A percentile compares a stretch with the other conserved stretches of the same genome.
Evolutionary conservation across 2,113 vertebrate species (phyloP).

Genomic region (Camelus dromedarius): DNA sequence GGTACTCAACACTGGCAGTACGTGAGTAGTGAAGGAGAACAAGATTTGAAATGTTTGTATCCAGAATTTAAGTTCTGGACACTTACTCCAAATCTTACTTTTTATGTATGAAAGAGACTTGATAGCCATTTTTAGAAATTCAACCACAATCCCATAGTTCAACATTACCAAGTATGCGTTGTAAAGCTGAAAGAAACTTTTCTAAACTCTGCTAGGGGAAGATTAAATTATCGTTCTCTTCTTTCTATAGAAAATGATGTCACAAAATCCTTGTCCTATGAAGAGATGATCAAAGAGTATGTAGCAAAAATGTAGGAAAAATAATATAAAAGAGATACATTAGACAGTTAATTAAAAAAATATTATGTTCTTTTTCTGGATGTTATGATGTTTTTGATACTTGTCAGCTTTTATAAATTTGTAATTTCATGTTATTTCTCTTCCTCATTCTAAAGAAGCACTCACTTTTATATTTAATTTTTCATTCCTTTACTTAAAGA

Average conservation of each 20-base stretch:
- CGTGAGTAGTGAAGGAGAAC: neutral
- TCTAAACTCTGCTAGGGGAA: neutral
- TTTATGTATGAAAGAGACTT: neutral
- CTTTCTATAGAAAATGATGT: neutral
- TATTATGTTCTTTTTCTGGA: neutral
- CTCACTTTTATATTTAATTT: neutral
- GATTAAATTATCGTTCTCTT: neutral
- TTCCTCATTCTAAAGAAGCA: neutral
- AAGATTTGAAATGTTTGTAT: neutral
- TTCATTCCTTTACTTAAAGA: neutral
- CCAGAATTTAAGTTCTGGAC: neutral
- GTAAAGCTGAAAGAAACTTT: neutral
- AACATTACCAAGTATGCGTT: neutral
- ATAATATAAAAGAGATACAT: neutral
- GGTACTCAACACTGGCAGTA: neutral
- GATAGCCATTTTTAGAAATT: neutral
- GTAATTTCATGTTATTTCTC: neutral
- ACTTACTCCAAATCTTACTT: neutral
- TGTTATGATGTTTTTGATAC: neutral
- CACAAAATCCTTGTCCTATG: neutral
- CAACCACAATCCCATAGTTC: neutral
- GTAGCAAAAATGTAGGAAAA: neutral
- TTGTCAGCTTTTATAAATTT: slow-evolving; percentile 4
- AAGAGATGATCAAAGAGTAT: neutral
- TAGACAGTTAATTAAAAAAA: slow-evolving; percentile 45